phyloP scores from a whole-genome alignment of 2,113 vertebrate genomes.

The Trogon melanurus region DNA sequence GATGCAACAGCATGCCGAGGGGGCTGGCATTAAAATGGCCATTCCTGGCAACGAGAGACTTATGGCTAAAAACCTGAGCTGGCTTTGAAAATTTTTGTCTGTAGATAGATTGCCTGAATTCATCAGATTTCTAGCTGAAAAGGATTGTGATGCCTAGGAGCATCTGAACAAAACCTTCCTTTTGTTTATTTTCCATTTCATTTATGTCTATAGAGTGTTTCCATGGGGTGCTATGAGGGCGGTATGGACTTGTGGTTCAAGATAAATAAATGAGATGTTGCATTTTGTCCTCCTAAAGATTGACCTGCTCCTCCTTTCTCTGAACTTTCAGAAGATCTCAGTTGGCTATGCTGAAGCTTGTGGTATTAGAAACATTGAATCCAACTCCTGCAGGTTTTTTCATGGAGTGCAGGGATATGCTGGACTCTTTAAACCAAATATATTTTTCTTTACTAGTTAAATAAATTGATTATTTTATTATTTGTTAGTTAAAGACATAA shows the following conservation, averaged over 20 bases:
- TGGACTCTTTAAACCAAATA: background rate
- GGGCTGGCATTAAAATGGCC: background rate
- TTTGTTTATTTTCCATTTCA: background rate
- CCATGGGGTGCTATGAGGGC: background rate
- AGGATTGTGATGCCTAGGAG: background rate
- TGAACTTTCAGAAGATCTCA: background rate
- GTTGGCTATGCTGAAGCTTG: background rate
- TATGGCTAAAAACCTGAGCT: background rate
- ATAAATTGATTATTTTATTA: background rate
- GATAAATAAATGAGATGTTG: background rate
- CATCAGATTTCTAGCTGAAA: background rate
- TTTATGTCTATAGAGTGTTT: background rate
- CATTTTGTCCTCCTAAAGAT: background rate
- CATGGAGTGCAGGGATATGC: background rate
- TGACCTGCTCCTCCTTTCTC: background rate
- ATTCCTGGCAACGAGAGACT: background rate
- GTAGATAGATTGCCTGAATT: background rate
- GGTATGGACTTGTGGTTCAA: background rate
- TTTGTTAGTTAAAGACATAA: background rate
- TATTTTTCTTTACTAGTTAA: background rate
- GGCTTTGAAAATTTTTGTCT: background rate
- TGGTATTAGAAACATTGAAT: background rate
- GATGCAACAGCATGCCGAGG: background rate
- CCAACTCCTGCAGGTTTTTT: background rate
- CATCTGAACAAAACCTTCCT: background rate